A percentile compares a stretch with the other conserved stretches of the same genome.
Conservation (phyloP, 2,888 invertebrate species). For the Epirrhoe tristata region DNA sequence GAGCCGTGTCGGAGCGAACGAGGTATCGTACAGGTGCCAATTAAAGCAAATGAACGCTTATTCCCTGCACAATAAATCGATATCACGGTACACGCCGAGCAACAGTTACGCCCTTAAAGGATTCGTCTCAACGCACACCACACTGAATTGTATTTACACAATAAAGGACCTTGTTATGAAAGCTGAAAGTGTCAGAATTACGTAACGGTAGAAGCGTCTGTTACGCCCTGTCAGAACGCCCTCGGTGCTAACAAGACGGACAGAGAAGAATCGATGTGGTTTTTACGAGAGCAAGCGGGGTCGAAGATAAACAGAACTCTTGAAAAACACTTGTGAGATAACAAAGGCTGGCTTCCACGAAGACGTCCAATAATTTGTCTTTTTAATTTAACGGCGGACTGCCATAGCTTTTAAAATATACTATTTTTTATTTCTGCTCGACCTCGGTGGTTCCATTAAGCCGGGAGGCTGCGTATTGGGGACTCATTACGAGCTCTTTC, state of each 20-base stretch:
- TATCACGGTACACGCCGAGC: conserved; percentile 70
- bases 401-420: conserved; percentile 80
- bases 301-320: conserved; percentile 79
- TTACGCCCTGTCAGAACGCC: conserved; percentile 82
- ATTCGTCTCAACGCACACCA: conserved; percentile 68
- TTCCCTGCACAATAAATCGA: conserved; percentile 79
- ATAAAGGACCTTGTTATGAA: conserved; percentile 82
- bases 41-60: conserved; percentile 82
- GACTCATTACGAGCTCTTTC: conserved; percentile 75
- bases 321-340: conserved; percentile 85
- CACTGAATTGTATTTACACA: conserved; percentile 67
- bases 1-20: conserved; percentile 72
- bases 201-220: conserved; percentile 80
- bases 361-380: conserved; percentile 85
- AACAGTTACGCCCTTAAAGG: conserved; percentile 80
- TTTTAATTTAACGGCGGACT: conserved; percentile 85
- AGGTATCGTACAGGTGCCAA: conserved; percentile 75
- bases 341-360: conserved; percentile 84
- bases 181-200: conserved; percentile 82
- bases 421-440: conserved; percentile 69
- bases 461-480: conserved; percentile 71
- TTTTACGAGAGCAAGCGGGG: conserved; percentile 63
- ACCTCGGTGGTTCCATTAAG: conserved; percentile 78
- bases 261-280: conserved; percentile 68
- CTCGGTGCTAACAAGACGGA: conserved; percentile 79